Conservation (phyloP, 2,797 vertebrate species). For the Phoebastria nigripes region DNA sequence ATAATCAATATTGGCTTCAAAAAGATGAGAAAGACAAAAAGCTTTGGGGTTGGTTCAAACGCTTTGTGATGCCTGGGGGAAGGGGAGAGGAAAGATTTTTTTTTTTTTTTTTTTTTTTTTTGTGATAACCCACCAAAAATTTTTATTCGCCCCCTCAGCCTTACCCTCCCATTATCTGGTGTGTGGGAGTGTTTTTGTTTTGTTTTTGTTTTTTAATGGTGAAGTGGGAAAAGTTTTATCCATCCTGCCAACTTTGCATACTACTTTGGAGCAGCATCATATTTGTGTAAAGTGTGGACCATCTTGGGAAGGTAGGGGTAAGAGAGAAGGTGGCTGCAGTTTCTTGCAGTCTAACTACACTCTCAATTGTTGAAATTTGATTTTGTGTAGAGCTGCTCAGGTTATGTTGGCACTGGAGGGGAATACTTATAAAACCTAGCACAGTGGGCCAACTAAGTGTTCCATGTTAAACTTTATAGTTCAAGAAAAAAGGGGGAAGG, state of each 20-base stretch:
- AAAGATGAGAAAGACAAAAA: background rate
- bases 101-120: background rate
- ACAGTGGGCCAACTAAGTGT: background rate
- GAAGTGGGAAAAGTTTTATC: background rate
- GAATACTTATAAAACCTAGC: background rate
- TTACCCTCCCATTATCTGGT: background rate
- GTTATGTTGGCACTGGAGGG: conserved; percentile 4
- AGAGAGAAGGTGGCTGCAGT: background rate
- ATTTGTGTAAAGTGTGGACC: background rate
- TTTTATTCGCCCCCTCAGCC: background rate
- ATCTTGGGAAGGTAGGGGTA: background rate
- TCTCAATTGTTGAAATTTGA: background rate
- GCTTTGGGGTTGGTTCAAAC: conserved; percentile 19
- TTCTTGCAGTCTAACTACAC: background rate
- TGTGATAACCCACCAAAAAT: conserved; percentile 8
- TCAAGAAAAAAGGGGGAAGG: background rate
- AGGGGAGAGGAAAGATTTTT: background rate
- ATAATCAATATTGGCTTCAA: conserved; percentile 1
- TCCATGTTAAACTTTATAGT: background rate
- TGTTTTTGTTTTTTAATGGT: background rate
- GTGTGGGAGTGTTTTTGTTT: background rate
- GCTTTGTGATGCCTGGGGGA: background rate
- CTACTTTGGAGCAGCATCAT: background rate
- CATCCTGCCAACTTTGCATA: background rate
- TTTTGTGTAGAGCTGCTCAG: background rate